phyloP scores from a whole-genome alignment of 2,888 invertebrate species.

The Scaptomyza flava region DNA sequence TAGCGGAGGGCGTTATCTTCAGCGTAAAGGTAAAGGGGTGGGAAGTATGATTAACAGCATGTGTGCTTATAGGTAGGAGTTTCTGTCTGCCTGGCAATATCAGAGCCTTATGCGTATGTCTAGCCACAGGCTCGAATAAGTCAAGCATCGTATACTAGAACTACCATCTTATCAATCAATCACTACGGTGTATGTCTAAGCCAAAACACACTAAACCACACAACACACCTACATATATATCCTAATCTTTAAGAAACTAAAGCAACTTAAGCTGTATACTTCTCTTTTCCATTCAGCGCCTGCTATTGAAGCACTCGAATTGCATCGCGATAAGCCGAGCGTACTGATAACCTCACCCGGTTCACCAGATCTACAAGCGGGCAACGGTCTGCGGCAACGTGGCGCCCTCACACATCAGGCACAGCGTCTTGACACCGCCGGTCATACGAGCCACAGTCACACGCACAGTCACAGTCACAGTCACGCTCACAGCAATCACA shows the following conservation, averaged over 20 bases:
- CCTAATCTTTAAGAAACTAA: not conserved
- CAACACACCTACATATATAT: constrained; percentile 4
- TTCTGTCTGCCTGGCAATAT: not conserved
- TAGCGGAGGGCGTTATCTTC: constrained; percentile 81
- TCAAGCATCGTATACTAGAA: constrained; percentile 7
- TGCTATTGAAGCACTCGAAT: constrained; percentile 81
- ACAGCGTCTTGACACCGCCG: constrained; percentile 47
- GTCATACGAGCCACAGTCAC: constrained; percentile 27
- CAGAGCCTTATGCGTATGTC: not conserved
- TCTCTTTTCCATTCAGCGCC: constrained; percentile 60
- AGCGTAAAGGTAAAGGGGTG: constrained; percentile 75
- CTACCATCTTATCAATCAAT: not conserved
- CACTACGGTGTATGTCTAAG: constrained; percentile 61
- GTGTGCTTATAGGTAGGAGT: not conserved
- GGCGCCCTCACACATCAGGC: constrained; percentile 57
- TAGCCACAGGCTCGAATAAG: not conserved
- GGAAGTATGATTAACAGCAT: not conserved
- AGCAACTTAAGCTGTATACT: not conserved
- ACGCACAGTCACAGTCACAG: constrained; percentile 29
- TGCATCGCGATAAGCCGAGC: constrained; percentile 92
- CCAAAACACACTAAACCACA: constrained; percentile 14
- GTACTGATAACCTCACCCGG: constrained; percentile 97
- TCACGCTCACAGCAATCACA: constrained; percentile 64
- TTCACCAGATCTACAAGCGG: constrained; percentile 91
- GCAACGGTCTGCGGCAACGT: constrained; percentile 74